Evolutionary conservation across 2,888 invertebrate species (phyloP).

Genomic region (Sturmia bella): DNA sequence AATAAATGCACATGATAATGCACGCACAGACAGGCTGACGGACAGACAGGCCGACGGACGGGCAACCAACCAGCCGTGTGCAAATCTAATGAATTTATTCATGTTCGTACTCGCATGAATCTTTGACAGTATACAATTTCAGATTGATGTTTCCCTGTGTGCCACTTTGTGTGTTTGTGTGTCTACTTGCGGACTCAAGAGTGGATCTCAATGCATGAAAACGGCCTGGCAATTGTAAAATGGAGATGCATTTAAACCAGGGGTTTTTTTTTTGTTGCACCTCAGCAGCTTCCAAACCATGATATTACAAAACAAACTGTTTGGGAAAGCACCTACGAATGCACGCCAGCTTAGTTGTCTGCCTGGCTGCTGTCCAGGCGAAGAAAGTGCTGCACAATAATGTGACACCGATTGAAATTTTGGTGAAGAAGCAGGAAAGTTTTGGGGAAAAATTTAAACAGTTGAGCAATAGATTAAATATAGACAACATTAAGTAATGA

Average conservation of each 20-base stretch:
- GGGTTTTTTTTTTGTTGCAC: background rate
- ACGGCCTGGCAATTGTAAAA: slow-evolving; percentile 16
- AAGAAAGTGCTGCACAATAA: no score
- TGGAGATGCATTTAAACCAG: slow-evolving; percentile 16
- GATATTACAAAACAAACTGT: slow-evolving; percentile 20
- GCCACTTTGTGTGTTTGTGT: background rate
- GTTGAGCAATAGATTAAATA: no score
- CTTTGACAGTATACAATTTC: slow-evolving; percentile 5
- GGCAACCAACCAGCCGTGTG: slow-evolving; percentile 5
- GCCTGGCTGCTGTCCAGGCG: no score
- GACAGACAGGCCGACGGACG: background rate
- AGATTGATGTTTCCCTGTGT: slow-evolving; percentile 25
- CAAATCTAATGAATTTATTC: slow-evolving; percentile 51
- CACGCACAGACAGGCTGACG: background rate
- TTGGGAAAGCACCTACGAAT: background rate
- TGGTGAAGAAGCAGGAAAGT: no score
- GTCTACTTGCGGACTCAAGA: slow-evolving; percentile 7
- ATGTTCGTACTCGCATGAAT: slow-evolving; percentile 29
- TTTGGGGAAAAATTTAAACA: no score
- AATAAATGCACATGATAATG: slow-evolving; percentile 42
- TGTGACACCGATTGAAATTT: no score
- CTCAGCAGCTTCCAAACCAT: slow-evolving; percentile 4
- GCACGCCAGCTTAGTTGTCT: no score
- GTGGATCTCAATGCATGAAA: slow-evolving; percentile 31
- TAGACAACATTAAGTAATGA: no score